Percentiles rank a stretch among this genome's conserved stretches.
These are phyloP conservation scores for Holacanthella duospinosa DNA, from an alignment of 2,888 invertebrate genomes.

Conservation along the genomic window DNA sequence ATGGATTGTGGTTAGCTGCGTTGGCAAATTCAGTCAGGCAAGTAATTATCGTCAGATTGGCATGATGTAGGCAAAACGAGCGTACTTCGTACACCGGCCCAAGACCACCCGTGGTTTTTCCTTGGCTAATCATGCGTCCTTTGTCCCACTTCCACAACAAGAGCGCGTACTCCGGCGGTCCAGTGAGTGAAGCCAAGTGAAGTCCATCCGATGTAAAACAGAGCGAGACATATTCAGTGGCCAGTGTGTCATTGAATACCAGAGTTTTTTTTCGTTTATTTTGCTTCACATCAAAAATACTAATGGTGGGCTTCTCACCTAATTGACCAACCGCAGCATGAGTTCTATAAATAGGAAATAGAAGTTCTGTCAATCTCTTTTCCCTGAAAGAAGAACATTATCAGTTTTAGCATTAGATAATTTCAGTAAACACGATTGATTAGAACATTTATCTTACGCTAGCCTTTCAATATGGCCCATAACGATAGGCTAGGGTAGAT, in stretches of 20 bases:
- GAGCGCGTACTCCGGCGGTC: slow-evolving; percentile 71
- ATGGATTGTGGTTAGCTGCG: neutral
- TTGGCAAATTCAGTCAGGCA: neutral
- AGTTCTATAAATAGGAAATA: too few species aligned
- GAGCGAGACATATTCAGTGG: slow-evolving; percentile 58
- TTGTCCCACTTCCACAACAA: slow-evolving; percentile 73
- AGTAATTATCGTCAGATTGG: neutral
- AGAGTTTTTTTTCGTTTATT: slow-evolving; percentile 43
- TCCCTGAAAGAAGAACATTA: too few species aligned
- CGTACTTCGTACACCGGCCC: slow-evolving; percentile 54
- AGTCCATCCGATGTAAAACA: slow-evolving; percentile 47
- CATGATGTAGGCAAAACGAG: too few species aligned
- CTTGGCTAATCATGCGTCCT: slow-evolving; percentile 63
- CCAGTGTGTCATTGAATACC: slow-evolving; percentile 41
- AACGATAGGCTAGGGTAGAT: too few species aligned
- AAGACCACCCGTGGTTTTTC: slow-evolving; percentile 56
- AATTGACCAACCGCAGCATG: slow-evolving; percentile 42
- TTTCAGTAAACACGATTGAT: too few species aligned
- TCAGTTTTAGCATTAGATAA: too few species aligned
- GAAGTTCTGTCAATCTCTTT: too few species aligned
- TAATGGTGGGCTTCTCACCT: slow-evolving; percentile 43
- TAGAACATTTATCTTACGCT: too few species aligned
- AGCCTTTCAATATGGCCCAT: too few species aligned
- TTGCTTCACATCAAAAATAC: slow-evolving; percentile 44
- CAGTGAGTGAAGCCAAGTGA: slow-evolving; percentile 66